Evolutionary conservation across 2,888 invertebrate species (phyloP).

Genomic region (Ferdinandea cuprea): DNA sequence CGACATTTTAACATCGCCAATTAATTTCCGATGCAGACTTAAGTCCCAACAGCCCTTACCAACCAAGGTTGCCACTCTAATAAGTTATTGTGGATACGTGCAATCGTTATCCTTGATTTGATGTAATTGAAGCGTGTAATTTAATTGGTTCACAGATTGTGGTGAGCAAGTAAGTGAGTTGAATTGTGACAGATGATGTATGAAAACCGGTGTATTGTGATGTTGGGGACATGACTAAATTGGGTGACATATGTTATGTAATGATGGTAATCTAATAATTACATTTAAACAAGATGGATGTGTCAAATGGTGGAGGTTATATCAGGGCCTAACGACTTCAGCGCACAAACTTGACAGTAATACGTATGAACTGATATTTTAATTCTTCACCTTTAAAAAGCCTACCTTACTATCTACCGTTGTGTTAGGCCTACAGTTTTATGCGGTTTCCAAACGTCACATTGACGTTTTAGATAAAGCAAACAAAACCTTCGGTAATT

Average conservation of each 20-base stretch:
- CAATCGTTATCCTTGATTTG: slow-evolving; percentile 7
- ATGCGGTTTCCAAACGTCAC: too few relatives aligned
- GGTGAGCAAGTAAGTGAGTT: not conserved
- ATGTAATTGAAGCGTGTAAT: slow-evolving; percentile 16
- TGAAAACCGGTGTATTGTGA: not conserved
- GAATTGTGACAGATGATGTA: not conserved
- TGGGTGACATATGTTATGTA: not conserved
- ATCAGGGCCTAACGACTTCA: too few relatives aligned
- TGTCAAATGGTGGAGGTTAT: too few relatives aligned
- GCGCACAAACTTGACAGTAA: too few relatives aligned
- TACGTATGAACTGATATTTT: too few relatives aligned
- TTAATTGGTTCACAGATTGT: slow-evolving; percentile 10
- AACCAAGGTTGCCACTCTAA: not conserved
- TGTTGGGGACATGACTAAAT: not conserved
- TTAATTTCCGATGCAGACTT: slow-evolving; percentile 45
- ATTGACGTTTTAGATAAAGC: too few relatives aligned
- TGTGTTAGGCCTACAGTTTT: too few relatives aligned
- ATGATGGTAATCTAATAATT: not conserved
- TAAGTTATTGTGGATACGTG: slow-evolving; percentile 14
- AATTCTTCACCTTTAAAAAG: too few relatives aligned
- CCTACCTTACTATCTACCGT: too few relatives aligned
- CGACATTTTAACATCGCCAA: slow-evolving; percentile 36
- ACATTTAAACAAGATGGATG: too few relatives aligned
- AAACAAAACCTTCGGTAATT: too few relatives aligned
- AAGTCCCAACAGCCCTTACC: not conserved